phyloP scores from a whole-genome alignment of 2,888 invertebrate species.

The Brachypalpus laphriformis region DNA sequence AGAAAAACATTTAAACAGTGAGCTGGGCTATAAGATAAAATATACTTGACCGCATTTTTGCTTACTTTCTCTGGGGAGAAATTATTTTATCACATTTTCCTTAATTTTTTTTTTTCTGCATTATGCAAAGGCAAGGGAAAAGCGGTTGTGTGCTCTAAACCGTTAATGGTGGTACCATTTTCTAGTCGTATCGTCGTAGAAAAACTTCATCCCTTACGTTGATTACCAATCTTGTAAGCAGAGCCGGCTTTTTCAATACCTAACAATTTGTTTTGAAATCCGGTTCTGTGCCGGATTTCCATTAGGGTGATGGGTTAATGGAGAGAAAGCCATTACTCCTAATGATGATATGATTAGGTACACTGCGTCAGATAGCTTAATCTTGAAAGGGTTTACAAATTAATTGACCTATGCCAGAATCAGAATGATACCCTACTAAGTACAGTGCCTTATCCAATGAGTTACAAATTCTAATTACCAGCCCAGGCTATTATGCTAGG shows the following conservation, averaged over 20 bases:
- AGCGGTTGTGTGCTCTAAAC: neutral
- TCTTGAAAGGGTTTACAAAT: neutral
- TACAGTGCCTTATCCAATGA: no score
- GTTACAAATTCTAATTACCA: no score
- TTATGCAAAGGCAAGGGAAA: neutral
- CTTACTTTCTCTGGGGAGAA: neutral
- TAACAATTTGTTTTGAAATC: neutral
- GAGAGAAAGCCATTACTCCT: neutral
- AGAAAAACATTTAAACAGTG: conserved; percentile 2
- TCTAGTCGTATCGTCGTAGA: neutral
- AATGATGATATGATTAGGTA: neutral
- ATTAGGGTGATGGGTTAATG: neutral
- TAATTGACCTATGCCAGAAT: neutral
- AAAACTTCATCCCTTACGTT: neutral
- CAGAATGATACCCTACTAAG: neutral
- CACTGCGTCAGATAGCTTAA: neutral
- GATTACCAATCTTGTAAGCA: neutral
- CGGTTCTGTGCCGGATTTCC: neutral
- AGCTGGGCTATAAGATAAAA: neutral
- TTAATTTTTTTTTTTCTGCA: neutral
- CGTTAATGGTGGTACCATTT: neutral
- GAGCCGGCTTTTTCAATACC: neutral
- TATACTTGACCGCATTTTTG: conserved; percentile 34
- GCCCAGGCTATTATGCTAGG: no score
- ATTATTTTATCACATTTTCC: neutral